These are phyloP conservation scores for Bruchidius siliquastri DNA, from an alignment of 2,888 invertebrate genomes.

Conservation along the genomic window DNA sequence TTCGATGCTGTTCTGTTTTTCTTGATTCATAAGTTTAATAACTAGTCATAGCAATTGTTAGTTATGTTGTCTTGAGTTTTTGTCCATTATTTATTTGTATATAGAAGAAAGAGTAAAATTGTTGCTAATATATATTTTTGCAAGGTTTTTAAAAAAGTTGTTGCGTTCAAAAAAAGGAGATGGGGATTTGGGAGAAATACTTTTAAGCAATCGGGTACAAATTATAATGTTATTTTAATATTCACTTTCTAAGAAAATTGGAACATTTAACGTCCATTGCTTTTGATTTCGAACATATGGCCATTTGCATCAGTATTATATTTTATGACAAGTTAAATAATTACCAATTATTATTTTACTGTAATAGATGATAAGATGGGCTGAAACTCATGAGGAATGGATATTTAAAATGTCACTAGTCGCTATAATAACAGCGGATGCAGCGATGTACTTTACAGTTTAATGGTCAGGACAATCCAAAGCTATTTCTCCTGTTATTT, in stretches of 20 bases:
- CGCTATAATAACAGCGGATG: no score
- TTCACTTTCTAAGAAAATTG: background rate
- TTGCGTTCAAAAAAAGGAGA: constrained; percentile 6
- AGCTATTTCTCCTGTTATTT: no score
- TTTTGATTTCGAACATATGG: background rate
- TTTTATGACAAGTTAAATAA: background rate
- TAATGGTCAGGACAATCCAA: no score
- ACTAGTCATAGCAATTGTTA: constrained; percentile 42
- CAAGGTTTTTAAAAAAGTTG: background rate
- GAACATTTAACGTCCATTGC: background rate
- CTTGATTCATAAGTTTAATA: constrained; percentile 29
- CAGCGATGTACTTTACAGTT: no score
- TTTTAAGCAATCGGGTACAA: constrained; percentile 10
- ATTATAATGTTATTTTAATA: constrained; percentile 8
- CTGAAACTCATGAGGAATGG: background rate
- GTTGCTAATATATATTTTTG: constrained; percentile 32
- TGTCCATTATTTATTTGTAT: constrained; percentile 36
- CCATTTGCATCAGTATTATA: background rate
- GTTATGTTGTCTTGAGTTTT: constrained; percentile 29
- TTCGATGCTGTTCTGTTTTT: constrained; percentile 21
- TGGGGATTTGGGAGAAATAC: constrained; percentile 17
- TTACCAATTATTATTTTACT: background rate
- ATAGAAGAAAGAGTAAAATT: constrained; percentile 25
- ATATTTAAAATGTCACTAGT: no score
- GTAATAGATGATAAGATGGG: background rate